These are phyloP conservation scores for Melanotaenia parkinsoni DNA, from an alignment of 2,797 vertebrate genomes.

Conservation along the genomic window DNA sequence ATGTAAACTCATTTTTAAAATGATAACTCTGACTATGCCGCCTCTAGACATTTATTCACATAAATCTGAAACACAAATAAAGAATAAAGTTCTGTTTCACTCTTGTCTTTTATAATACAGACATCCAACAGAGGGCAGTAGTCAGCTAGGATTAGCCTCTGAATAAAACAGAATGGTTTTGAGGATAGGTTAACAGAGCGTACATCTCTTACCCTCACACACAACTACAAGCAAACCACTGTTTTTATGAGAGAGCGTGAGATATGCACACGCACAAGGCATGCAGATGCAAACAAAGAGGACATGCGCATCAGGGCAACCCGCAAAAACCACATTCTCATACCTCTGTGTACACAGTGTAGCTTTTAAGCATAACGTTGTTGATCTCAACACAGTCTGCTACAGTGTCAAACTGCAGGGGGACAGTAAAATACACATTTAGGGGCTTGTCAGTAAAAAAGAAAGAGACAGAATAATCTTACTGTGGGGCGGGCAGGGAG, in stretches of 20 bases:
- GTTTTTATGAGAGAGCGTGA: conserved; percentile 2
- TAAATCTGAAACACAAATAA: background rate
- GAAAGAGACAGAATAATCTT: conserved; percentile 46
- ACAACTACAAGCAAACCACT: background rate
- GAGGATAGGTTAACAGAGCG: background rate
- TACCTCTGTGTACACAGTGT: conserved; percentile 93
- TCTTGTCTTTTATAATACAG: conserved; percentile 3
- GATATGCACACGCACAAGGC: conserved; percentile 20
- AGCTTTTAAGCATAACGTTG: conserved; percentile 94
- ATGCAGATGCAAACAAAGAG: conserved; percentile 52
- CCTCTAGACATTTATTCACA: background rate
- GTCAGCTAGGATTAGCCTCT: conserved; percentile 3
- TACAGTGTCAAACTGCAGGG: conserved; percentile 92
- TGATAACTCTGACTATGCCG: background rate
- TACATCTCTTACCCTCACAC: conserved; percentile 12
- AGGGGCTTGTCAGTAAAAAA: conserved; percentile 38
- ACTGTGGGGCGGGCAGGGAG: conserved; percentile 65
- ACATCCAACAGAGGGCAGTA: conserved; percentile 30
- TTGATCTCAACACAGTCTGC: conserved; percentile 88
- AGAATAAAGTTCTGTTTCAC: background rate
- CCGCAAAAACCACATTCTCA: conserved; percentile 51
- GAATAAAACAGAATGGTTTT: background rate
- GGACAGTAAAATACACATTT: conserved; percentile 76
- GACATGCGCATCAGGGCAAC: conserved; percentile 30
- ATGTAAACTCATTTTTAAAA: background rate